These are phyloP conservation scores for Aspidiotus destructor DNA, from an alignment of 2,888 invertebrate species.

Conservation along the genomic window DNA sequence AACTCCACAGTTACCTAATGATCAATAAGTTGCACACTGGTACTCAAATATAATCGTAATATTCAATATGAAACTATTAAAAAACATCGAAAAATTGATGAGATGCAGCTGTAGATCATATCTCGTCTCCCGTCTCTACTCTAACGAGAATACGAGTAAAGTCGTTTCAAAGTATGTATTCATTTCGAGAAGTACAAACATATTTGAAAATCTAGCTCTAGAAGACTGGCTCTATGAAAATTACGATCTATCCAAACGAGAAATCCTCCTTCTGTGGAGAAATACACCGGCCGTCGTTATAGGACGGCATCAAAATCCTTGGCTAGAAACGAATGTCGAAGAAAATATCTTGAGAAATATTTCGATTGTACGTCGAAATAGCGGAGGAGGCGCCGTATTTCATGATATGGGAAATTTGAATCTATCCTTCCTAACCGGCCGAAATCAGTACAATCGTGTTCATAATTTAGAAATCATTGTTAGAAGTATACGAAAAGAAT, in stretches of 20 bases:
- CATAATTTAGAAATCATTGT: slow-evolving; percentile 81
- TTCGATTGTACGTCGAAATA: slow-evolving; percentile 74
- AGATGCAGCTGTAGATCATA: too few relatives aligned
- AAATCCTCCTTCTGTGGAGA: slow-evolving; percentile 81
- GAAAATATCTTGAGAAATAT: slow-evolving; percentile 57
- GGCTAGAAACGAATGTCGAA: slow-evolving; percentile 77
- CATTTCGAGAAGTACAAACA: slow-evolving; percentile 81
- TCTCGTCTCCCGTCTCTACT: background rate
- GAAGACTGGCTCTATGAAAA: slow-evolving; percentile 94
- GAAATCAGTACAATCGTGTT: slow-evolving; percentile 71
- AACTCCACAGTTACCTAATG: too few relatives aligned
- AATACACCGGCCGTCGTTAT: slow-evolving; percentile 92
- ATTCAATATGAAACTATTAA: too few relatives aligned
- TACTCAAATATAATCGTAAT: too few relatives aligned
- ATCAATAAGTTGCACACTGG: too few relatives aligned
- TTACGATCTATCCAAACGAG: slow-evolving; percentile 69
- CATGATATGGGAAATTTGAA: slow-evolving; percentile 92
- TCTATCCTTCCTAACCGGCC: slow-evolving; percentile 79
- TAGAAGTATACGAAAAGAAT: slow-evolving; percentile 69
- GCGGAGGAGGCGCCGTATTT: slow-evolving; percentile 94
- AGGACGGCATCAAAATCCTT: slow-evolving; percentile 95
- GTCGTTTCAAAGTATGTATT: slow-evolving; percentile 63
- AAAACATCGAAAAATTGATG: too few relatives aligned
- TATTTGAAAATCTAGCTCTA: slow-evolving; percentile 85
- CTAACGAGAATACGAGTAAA: background rate